Evolutionary conservation across 2,797 vertebrate genomes (phyloP).

Genomic region (Oophaga sylvatica): DNA sequence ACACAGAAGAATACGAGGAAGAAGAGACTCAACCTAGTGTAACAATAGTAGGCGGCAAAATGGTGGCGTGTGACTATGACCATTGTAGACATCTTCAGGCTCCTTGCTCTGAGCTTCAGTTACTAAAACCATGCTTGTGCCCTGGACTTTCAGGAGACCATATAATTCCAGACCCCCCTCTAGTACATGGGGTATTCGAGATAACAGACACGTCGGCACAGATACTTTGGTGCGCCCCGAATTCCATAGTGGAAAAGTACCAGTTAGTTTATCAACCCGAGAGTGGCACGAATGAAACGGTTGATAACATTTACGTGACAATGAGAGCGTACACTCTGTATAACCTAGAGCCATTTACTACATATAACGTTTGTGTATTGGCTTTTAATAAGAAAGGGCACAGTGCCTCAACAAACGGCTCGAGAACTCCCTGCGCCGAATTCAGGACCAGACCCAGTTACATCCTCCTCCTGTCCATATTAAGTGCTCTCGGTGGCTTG

Average conservation of each 20-base stretch:
- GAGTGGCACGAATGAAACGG: slow-evolving; percentile 57
- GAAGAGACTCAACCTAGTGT: neutral
- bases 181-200: slow-evolving; percentile 68
- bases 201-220: slow-evolving; percentile 74
- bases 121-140: slow-evolving; percentile 67
- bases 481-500: slow-evolving; percentile 68
- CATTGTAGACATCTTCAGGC: slow-evolving; percentile 78
- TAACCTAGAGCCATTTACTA: slow-evolving; percentile 69
- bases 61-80: slow-evolving; percentile 71
- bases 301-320: slow-evolving; percentile 69
- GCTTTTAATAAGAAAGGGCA: slow-evolving; percentile 73
- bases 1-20: slow-evolving; percentile 64
- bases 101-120: slow-evolving; percentile 74
- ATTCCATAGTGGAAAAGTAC: slow-evolving; percentile 73
- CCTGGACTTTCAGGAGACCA: slow-evolving; percentile 71
- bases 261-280: slow-evolving; percentile 67
- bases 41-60: rapidly evolving
- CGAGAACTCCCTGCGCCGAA: slow-evolving; percentile 62
- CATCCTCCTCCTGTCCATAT: slow-evolving; percentile 65
- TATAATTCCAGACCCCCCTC: slow-evolving; percentile 70
- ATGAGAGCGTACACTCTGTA: slow-evolving; percentile 74
- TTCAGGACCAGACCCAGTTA: slow-evolving; percentile 73
- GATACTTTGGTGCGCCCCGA: slow-evolving; percentile 78
- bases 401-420: slow-evolving; percentile 62
- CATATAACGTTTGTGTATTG: slow-evolving; percentile 73